These are phyloP conservation scores for Cydia fagiglandana DNA, from an alignment of 1,140 invertebrate species.

Conservation along the genomic window DNA sequence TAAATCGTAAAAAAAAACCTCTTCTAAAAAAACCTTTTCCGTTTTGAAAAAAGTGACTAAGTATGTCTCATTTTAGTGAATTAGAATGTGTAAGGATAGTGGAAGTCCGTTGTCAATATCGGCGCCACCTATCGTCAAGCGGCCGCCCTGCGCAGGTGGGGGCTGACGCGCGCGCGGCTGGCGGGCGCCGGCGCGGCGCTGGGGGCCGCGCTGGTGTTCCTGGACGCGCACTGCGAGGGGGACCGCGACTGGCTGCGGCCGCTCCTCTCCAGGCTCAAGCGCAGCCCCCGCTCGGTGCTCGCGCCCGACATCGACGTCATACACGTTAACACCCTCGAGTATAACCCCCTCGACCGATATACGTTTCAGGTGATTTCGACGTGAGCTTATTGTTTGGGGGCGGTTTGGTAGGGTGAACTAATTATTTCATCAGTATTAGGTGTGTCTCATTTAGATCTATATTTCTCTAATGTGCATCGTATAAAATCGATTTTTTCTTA, in stretches of 20 bases:
- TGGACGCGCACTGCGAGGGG: constrained; percentile 95
- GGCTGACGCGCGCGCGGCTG: constrained; percentile 90
- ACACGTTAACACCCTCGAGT: constrained; percentile 89
- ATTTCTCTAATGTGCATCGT: no score
- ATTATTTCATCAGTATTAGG: background rate
- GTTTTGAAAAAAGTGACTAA: no score
- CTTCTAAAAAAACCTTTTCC: no score
- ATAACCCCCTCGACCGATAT: constrained; percentile 73
- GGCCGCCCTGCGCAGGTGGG: constrained; percentile 71
- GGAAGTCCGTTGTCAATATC: background rate
- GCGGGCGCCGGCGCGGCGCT: constrained; percentile 86
- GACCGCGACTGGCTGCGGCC: constrained; percentile 90
- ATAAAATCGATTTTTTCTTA: background rate
- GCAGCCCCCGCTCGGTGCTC: constrained; percentile 86
- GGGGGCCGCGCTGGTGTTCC: constrained; percentile 90
- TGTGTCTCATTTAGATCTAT: no score
- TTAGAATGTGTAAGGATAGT: no score
- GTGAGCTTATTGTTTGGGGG: background rate
- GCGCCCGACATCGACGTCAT: constrained; percentile 88
- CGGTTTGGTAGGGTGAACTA: background rate
- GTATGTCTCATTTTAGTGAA: no score
- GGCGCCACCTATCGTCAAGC: background rate
- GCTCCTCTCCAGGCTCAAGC: constrained; percentile 88
- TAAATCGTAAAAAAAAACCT: no score
- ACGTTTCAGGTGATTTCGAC: constrained; percentile 84